Evolutionary conservation across 1,140 invertebrate genomes (phyloP).

Genomic region (Palaemon carinicauda): DNA sequence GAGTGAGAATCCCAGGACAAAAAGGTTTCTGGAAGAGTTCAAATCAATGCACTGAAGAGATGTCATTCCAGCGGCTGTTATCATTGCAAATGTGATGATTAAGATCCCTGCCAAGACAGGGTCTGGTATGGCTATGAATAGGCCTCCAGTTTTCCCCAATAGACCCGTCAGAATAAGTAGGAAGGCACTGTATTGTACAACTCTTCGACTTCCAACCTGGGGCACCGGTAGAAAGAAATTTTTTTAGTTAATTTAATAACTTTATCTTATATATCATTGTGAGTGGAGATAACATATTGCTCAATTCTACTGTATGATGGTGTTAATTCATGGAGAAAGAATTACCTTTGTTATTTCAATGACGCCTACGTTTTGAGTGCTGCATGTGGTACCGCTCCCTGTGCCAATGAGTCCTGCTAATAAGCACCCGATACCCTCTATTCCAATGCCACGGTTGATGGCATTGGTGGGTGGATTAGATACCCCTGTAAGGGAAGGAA

Average conservation of each 20-base stretch:
- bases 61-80: constrained; percentile 71
- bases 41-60: background rate
- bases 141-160: constrained; percentile 82
- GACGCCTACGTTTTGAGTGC: constrained; percentile 88
- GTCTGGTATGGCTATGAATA: constrained; percentile 88
- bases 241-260: background rate
- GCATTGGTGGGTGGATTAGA: constrained; percentile 84
- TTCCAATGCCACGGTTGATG: constrained; percentile 84
- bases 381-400: constrained; percentile 86
- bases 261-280: background rate
- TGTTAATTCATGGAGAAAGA: background rate
- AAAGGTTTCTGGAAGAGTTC: constrained; percentile 16
- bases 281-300: background rate
- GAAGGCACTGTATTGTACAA: constrained; percentile 81
- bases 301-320: background rate
- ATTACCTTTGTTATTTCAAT: constrained; percentile 75
- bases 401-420: constrained; percentile 83
- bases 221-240: no score
- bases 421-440: constrained; percentile 84
- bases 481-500: constrained; percentile 69
- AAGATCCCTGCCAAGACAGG: constrained; percentile 87
- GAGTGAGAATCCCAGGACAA: background rate
- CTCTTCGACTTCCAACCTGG: constrained; percentile 82
- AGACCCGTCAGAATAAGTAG: constrained; percentile 82
- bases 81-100: constrained; percentile 88